These are phyloP conservation scores for Coracopsis vasa DNA, from an alignment of 2,113 vertebrate species.

Conservation along the genomic window DNA sequence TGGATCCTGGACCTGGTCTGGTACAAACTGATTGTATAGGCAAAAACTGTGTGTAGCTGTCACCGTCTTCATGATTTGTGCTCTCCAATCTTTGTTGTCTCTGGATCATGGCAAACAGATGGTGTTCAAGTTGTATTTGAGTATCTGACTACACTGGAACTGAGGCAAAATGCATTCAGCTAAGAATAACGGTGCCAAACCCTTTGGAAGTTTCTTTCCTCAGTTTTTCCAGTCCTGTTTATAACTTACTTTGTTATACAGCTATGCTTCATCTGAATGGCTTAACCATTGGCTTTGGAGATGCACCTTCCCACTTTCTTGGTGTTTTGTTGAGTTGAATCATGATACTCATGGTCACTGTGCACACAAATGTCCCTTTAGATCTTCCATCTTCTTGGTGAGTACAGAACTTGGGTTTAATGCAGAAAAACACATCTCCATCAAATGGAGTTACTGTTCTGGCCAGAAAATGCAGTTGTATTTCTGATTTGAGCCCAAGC, in stretches of 20 bases:
- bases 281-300: background rate
- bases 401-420: background rate
- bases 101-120: background rate
- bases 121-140: slow-evolving; percentile 17
- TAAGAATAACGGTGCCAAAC: slow-evolving; percentile 9
- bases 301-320: background rate
- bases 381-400: background rate
- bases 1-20: background rate
- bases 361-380: background rate
- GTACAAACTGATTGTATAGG: background rate
- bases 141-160: background rate
- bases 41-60: background rate
- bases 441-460: background rate
- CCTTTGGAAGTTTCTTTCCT: background rate
- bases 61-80: background rate
- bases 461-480: background rate
- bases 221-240: background rate
- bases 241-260: background rate
- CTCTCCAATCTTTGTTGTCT: background rate
- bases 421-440: background rate
- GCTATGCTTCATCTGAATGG: background rate
- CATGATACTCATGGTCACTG: rapidly evolving
- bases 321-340: background rate
- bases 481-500: background rate
- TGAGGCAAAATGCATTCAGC: background rate